Evolutionary conservation across 1,140 invertebrate species (phyloP).

Genomic region (Aphidius ervi): DNA sequence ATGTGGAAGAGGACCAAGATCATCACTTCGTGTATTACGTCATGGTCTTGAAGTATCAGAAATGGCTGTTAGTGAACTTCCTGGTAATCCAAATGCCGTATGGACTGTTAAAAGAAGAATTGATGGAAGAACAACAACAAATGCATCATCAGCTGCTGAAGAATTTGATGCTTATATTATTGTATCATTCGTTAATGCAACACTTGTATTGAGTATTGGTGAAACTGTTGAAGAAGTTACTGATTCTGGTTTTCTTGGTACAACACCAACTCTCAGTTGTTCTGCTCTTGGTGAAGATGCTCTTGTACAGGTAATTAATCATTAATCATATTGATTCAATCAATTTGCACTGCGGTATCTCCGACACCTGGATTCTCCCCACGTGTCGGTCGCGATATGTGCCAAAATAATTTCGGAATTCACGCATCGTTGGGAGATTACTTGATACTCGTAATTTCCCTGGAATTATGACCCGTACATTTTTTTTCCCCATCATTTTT

Average conservation of each 20-base stretch:
- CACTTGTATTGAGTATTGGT: constrained; percentile 97
- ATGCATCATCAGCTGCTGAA: constrained; percentile 73
- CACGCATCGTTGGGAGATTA: constrained; percentile 44
- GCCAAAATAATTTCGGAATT: constrained; percentile 37
- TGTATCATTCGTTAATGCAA: constrained; percentile 99
- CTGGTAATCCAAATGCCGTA: constrained; percentile 98
- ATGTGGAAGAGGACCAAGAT: constrained; percentile 92
- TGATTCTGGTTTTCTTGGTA: constrained; percentile 98
- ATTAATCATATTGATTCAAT: constrained; percentile 11
- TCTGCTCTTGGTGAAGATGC: constrained; percentile 96
- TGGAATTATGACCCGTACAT: constrained; percentile 32
- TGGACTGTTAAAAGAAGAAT: constrained; percentile 97
- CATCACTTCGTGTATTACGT: constrained; percentile 85
- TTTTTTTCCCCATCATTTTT: not conserved
- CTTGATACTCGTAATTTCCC: constrained; percentile 30
- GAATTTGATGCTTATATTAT: constrained; percentile 99
- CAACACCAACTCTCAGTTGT: constrained; percentile 95
- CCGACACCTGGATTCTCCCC: constrained; percentile 37
- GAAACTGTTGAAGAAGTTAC: constrained; percentile 99
- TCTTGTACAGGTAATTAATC: constrained; percentile 78
- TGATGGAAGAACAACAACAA: constrained; percentile 68
- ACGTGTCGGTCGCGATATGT: constrained; percentile 45
- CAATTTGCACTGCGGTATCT: constrained; percentile 45
- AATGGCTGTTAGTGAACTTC: constrained; percentile 99
- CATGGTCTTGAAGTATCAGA: constrained; percentile 98